phyloP scores from a whole-genome alignment of 2,113 vertebrate species.

The Malurus elegans region DNA sequence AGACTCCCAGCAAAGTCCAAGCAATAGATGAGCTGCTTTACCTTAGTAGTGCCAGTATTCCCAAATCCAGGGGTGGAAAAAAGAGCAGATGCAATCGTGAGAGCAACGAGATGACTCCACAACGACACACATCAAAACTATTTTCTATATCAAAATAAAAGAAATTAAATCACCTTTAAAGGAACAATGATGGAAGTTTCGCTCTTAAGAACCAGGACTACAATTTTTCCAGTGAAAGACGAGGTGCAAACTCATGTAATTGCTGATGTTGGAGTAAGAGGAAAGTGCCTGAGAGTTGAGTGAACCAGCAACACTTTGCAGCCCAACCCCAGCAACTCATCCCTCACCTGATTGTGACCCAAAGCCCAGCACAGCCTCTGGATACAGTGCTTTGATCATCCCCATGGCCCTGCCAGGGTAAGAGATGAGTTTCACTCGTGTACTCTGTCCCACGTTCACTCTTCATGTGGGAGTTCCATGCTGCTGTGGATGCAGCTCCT shows the following conservation, averaged over 20 bases:
- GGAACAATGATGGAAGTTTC: not conserved
- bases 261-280: not conserved
- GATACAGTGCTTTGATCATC: not conserved
- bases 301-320: not conserved
- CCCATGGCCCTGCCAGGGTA: accelerated
- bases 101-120: accelerated
- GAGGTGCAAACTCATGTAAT: not conserved
- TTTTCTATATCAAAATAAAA: not conserved
- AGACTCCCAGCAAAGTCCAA: not conserved
- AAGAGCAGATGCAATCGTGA: not conserved
- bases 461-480: accelerated
- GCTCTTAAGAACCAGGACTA: not conserved
- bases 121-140: accelerated
- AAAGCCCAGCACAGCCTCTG: not conserved
- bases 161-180: not conserved
- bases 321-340: not conserved
- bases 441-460: accelerated
- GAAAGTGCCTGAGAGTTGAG: not conserved
- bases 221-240: not conserved
- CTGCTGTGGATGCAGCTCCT: accelerated
- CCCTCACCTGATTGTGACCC: not conserved
- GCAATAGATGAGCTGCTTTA: not conserved
- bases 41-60: not conserved
- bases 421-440: not conserved
- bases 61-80: not conserved